These are phyloP conservation scores for Amphibalanus amphitrite DNA, from an alignment of 1,140 invertebrate genomes.

Conservation along the genomic window DNA sequence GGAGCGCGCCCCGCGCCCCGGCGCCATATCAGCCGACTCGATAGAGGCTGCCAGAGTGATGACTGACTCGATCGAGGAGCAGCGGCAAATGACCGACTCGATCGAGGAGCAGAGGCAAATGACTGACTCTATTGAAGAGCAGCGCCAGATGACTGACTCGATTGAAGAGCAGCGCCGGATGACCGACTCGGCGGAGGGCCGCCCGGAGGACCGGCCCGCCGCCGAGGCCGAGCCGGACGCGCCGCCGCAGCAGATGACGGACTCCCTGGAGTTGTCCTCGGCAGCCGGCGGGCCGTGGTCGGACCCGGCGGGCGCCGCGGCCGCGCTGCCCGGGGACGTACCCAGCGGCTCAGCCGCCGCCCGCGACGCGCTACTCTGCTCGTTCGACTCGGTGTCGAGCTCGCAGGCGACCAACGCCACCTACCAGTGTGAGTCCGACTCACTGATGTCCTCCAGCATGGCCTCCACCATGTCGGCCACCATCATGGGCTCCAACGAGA, in stretches of 20 bases:
- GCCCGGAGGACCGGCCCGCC: too few relatives aligned
- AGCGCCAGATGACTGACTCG: not conserved
- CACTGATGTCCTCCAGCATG: constrained; percentile 45
- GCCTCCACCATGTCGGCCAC: constrained; percentile 33
- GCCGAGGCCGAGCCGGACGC: too few relatives aligned
- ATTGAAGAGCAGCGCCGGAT: too few relatives aligned
- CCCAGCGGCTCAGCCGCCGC: not conserved
- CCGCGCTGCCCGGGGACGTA: not conserved
- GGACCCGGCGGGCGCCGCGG: not conserved
- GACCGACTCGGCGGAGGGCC: too few relatives aligned
- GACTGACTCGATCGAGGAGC: not conserved
- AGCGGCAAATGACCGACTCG: not conserved
- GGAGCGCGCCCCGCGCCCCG: constrained; percentile 23
- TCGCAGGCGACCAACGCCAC: constrained; percentile 60
- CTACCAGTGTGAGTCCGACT: constrained; percentile 64
- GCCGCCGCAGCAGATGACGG: too few relatives aligned
- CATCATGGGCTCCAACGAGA: constrained; percentile 36
- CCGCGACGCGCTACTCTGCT: not conserved
- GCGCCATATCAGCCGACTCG: constrained; percentile 24
- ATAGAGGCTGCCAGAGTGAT: constrained; percentile 19
- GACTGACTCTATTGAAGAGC: not conserved
- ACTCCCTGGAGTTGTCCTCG: too few relatives aligned
- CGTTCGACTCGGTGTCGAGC: constrained; percentile 26
- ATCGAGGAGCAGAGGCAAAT: not conserved
- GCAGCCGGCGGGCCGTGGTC: not conserved